Conservation (phyloP, 2,888 invertebrate species). For the Drosophila paramelanica region DNA sequence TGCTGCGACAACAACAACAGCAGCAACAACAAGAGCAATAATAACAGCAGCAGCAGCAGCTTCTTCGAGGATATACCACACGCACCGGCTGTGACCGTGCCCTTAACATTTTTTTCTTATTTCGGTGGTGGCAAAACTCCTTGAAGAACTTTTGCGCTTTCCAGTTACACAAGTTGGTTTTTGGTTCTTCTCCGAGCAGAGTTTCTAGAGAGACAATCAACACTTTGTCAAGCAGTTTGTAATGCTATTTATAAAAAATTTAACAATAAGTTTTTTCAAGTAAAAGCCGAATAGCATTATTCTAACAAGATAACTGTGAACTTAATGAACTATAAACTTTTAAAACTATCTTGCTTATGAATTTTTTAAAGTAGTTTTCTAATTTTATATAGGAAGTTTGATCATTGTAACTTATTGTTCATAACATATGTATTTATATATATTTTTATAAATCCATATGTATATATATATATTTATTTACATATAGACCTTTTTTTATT, state of each 20-base stretch:
- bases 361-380: no score
- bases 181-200: constrained; percentile 6
- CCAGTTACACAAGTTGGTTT: constrained; percentile 54
- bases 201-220: constrained; percentile 16
- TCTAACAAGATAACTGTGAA: not conserved
- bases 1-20: constrained; percentile 41
- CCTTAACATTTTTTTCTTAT: not conserved
- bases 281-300: not conserved
- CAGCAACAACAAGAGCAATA: constrained; percentile 9
- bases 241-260: not conserved
- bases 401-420: no score
- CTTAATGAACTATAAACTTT: not conserved
- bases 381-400: no score
- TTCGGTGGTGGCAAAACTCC: constrained; percentile 52
- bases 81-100: constrained; percentile 49
- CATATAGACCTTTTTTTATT: no score
- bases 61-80: constrained; percentile 40
- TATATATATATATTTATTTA: no score
- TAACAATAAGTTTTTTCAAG: not conserved
- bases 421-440: no score
- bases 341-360: no score
- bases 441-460: no score
- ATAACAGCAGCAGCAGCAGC: constrained; percentile 22
- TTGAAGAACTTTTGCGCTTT: constrained; percentile 63
- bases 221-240: constrained; percentile 25